These are phyloP conservation scores for Drosophila leontia DNA, from an alignment of 1,140 invertebrate species.

Conservation along the genomic window DNA sequence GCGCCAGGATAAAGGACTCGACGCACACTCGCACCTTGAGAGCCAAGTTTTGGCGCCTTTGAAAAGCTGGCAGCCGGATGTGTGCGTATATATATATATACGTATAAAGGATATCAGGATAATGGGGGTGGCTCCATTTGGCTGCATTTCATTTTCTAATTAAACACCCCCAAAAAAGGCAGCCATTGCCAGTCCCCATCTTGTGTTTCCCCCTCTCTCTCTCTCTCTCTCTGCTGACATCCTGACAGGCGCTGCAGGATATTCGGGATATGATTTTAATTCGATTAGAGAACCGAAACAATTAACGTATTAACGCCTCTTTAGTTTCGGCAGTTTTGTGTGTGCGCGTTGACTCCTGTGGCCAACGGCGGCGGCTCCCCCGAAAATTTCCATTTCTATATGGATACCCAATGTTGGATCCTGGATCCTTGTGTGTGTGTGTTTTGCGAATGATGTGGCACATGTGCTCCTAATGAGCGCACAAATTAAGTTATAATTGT, in stretches of 20 bases:
- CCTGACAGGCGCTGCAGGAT: slow-evolving; percentile 64
- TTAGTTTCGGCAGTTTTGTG: slow-evolving; percentile 61
- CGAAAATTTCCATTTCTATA: slow-evolving; percentile 40
- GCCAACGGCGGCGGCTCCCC: slow-evolving; percentile 25
- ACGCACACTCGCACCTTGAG: slow-evolving; percentile 59
- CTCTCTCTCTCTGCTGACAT: slow-evolving; percentile 25
- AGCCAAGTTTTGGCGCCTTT: slow-evolving; percentile 77
- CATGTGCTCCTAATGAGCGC: slow-evolving; percentile 79
- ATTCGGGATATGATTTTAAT: slow-evolving; percentile 84
- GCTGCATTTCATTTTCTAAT: slow-evolving; percentile 78
- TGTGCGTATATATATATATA: slow-evolving; percentile 1
- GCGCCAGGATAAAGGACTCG: slow-evolving; percentile 26
- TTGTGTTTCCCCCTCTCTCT: neutral
- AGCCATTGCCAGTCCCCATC: slow-evolving; percentile 46
- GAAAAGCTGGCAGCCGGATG: slow-evolving; percentile 23
- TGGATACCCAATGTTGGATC: slow-evolving; percentile 19
- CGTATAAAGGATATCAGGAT: slow-evolving; percentile 10
- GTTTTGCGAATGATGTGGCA: slow-evolving; percentile 34
- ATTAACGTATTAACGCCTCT: slow-evolving; percentile 85
- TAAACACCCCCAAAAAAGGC: slow-evolving; percentile 71
- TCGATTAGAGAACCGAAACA: slow-evolving; percentile 84
- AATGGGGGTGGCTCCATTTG: slow-evolving; percentile 37
- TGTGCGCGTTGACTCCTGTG: slow-evolving; percentile 63
- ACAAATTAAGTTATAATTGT: slow-evolving; percentile 83
- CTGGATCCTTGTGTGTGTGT: slow-evolving; percentile 25